Percentiles rank a stretch among this genome's conserved stretches.
Conservation (phyloP, 2,888 invertebrate species). For the Leptogaster cylindrica region DNA sequence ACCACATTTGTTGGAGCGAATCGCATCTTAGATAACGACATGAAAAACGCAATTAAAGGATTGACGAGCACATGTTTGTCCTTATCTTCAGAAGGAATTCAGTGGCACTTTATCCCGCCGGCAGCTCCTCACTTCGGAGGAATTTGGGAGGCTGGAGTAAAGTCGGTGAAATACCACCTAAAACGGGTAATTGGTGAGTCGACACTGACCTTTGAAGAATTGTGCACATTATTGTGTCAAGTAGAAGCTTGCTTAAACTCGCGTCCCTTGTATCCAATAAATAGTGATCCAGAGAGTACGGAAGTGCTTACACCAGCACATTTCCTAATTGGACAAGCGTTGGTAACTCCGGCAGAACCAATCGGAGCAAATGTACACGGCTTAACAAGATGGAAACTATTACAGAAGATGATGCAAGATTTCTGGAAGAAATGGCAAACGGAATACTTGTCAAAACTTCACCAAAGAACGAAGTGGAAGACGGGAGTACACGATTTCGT, state of each 20-base stretch:
- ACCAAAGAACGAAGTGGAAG: conserved; percentile 39
- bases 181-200: conserved; percentile 49
- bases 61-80: neutral
- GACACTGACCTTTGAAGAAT: conserved; percentile 51
- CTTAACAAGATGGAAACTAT: conserved; percentile 34
- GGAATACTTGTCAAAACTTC: conserved; percentile 39
- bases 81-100: neutral
- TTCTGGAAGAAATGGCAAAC: conserved; percentile 38
- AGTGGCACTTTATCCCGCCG: conserved; percentile 54
- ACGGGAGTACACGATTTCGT: neutral
- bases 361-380: conserved; percentile 35
- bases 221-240: conserved; percentile 50
- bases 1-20: no score
- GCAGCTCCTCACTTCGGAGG: conserved; percentile 54
- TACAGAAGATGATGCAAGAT: conserved; percentile 29
- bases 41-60: no score
- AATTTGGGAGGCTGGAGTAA: conserved; percentile 52
- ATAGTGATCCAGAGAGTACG: conserved; percentile 44
- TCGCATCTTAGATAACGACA: no score
- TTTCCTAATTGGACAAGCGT: conserved; percentile 42
- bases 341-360: conserved; percentile 44
- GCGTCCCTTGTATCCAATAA: conserved; percentile 49
- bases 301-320: conserved; percentile 44
- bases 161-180: conserved; percentile 49
- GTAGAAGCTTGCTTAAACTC: conserved; percentile 53